phyloP scores from a whole-genome alignment of 2,797 vertebrate species.

The Oreortyx pictus region DNA sequence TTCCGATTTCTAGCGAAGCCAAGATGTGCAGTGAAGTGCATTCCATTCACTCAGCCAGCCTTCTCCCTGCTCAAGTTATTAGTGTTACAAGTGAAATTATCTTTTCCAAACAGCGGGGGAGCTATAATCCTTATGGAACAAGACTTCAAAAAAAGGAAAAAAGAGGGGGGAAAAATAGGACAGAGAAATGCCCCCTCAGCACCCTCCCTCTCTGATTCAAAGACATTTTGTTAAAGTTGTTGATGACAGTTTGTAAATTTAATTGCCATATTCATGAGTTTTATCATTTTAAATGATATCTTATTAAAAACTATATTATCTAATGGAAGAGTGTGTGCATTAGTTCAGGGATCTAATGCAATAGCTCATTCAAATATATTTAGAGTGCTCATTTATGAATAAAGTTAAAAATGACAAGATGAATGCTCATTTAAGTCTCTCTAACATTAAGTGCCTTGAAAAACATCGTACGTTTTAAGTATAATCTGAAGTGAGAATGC shows the following conservation, averaged over 20 bases:
- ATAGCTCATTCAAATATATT: slow-evolving; percentile 65
- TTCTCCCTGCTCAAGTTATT: slow-evolving; percentile 84
- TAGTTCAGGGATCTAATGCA: slow-evolving; percentile 55
- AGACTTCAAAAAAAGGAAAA: slow-evolving; percentile 21
- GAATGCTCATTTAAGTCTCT: slow-evolving; percentile 61
- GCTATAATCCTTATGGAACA: slow-evolving; percentile 83
- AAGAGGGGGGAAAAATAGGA: neutral
- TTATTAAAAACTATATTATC: slow-evolving; percentile 74
- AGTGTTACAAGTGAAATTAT: slow-evolving; percentile 89
- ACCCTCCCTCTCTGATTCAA: neutral
- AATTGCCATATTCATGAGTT: slow-evolving; percentile 71
- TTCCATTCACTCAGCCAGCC: slow-evolving; percentile 81
- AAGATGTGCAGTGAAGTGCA: slow-evolving; percentile 88
- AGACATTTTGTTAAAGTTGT: slow-evolving; percentile 77
- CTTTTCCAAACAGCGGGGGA: slow-evolving; percentile 86
- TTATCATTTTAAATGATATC: slow-evolving; percentile 72
- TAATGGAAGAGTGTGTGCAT: slow-evolving; percentile 16
- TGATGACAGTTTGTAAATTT: slow-evolving; percentile 68
- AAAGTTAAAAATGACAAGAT: slow-evolving; percentile 67
- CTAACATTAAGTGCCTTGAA: slow-evolving; percentile 52
- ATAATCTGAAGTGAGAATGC: slow-evolving; percentile 68
- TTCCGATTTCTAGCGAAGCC: slow-evolving; percentile 87
- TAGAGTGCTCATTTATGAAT: slow-evolving; percentile 68
- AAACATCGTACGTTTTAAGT: slow-evolving; percentile 57
- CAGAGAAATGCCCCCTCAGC: neutral